Evolutionary conservation across 1,140 invertebrate species (phyloP).

Genomic region (Drosophila prosaltans): DNA sequence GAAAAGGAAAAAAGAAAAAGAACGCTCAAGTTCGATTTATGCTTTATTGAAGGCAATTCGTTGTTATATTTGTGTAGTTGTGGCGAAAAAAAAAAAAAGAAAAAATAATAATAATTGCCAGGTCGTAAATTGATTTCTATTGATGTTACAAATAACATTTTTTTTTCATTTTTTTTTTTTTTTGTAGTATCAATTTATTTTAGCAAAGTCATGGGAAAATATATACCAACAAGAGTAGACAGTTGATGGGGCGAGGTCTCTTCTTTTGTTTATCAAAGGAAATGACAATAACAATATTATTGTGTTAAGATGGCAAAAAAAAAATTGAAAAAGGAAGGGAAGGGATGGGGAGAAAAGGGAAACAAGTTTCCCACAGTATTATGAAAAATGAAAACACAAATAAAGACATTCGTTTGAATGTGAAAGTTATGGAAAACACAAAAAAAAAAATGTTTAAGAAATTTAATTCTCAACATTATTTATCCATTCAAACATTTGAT

Average conservation of each 20-base stretch:
- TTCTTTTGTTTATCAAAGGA: conserved; percentile 39
- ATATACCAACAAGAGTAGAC: conserved; percentile 11
- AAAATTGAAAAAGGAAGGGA: neutral
- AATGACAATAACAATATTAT: conserved; percentile 52
- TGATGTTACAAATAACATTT: conserved; percentile 39
- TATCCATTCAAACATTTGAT: neutral
- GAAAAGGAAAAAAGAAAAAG: conserved; percentile 23
- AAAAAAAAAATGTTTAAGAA: too few relatives aligned
- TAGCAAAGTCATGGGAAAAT: conserved; percentile 39
- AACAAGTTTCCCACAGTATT: conserved; percentile 23
- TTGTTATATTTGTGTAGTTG: conserved; percentile 37
- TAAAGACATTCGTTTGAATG: neutral
- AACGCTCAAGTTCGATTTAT: conserved; percentile 63
- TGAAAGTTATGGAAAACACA: neutral
- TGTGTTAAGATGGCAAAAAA: conserved; percentile 6
- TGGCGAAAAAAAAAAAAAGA: conserved; percentile 11
- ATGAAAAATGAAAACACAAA: neutral
- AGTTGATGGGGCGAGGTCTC: conserved; percentile 5
- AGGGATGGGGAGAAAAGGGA: neutral
- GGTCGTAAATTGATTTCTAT: conserved; percentile 63
- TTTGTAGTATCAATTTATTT: conserved; percentile 36
- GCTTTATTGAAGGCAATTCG: conserved; percentile 72
- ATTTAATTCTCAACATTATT: too few relatives aligned
- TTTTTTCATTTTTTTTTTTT: conserved; percentile 1
- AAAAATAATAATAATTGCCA: conserved; percentile 55